Conservation (phyloP, 2,113 vertebrate genomes). For the Ageneiosus marmoratus region DNA sequence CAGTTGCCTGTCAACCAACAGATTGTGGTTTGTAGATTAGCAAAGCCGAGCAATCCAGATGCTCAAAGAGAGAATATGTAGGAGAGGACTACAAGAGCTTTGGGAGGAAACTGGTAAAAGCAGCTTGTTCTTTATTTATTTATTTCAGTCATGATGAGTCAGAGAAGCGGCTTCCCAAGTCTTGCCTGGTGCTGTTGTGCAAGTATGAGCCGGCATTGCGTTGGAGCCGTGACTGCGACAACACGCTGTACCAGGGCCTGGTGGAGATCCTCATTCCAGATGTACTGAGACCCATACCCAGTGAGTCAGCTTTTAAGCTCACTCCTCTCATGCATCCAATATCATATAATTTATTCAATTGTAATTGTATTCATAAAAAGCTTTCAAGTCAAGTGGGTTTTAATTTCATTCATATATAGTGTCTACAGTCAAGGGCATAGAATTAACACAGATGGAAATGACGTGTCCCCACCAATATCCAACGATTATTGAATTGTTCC, state of each 20-base stretch:
- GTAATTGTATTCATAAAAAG: background rate
- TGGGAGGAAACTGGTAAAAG: background rate
- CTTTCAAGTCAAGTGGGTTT: too few species aligned
- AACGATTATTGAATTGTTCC: too few species aligned
- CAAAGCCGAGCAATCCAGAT: background rate
- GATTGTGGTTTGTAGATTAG: background rate
- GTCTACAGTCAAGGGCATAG: too few species aligned
- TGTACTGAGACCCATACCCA: constrained; percentile 91
- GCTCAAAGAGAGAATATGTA: background rate
- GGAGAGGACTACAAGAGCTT: background rate
- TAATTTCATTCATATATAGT: too few species aligned
- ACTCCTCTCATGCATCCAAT: background rate
- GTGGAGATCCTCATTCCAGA: constrained; percentile 92
- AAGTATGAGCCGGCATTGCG: constrained; percentile 92
- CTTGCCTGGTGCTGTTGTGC: constrained; percentile 85
- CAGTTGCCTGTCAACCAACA: background rate
- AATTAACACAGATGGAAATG: too few species aligned
- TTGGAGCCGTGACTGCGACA: constrained; percentile 90
- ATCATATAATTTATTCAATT: background rate
- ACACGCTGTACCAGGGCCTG: constrained; percentile 89
- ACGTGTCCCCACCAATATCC: too few species aligned
- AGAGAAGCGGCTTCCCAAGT: constrained; percentile 89
- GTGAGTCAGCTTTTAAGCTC: constrained; percentile 69
- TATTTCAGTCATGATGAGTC: constrained; percentile 84
- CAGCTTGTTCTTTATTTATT: constrained; percentile 8